These are phyloP conservation scores for Cotesia vestalis DNA, from an alignment of 1,140 invertebrate species.

Conservation along the genomic window DNA sequence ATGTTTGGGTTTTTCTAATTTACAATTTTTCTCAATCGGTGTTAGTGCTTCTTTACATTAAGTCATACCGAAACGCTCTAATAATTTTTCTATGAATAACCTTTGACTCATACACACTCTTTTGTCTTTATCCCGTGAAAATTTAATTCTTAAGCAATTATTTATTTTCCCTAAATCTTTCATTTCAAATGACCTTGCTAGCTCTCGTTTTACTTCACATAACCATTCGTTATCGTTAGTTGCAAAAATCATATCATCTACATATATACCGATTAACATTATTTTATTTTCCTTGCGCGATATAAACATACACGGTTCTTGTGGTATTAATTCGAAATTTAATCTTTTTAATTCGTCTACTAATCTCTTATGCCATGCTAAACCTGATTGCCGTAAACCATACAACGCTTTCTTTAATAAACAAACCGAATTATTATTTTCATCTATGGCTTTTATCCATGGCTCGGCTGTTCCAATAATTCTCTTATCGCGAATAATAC, in stretches of 20 bases:
- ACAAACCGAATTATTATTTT: background rate
- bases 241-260: constrained; percentile 55
- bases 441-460: background rate
- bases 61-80: constrained; percentile 47
- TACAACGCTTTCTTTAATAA: constrained; percentile 7
- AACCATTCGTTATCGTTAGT: constrained; percentile 39
- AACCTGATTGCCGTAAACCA: background rate
- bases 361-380: constrained; percentile 4
- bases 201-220: constrained; percentile 34
- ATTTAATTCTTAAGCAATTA: constrained; percentile 43
- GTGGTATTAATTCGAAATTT: background rate
- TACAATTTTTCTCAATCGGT: constrained; percentile 43
- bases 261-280: constrained; percentile 40
- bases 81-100: constrained; percentile 42
- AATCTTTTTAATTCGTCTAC: background rate
- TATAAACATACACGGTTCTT: too few species aligned
- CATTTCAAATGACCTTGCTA: constrained; percentile 40
- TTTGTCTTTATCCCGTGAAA: constrained; percentile 35
- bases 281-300: too few species aligned
- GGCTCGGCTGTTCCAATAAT: background rate
- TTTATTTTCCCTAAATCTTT: constrained; percentile 44
- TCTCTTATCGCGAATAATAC: background rate
- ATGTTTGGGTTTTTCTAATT: constrained; percentile 41
- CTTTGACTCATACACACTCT: constrained; percentile 38
- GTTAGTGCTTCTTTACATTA: constrained; percentile 41